Conservation (phyloP, 1,140 invertebrate species). For the Frieseomelitta varia region DNA sequence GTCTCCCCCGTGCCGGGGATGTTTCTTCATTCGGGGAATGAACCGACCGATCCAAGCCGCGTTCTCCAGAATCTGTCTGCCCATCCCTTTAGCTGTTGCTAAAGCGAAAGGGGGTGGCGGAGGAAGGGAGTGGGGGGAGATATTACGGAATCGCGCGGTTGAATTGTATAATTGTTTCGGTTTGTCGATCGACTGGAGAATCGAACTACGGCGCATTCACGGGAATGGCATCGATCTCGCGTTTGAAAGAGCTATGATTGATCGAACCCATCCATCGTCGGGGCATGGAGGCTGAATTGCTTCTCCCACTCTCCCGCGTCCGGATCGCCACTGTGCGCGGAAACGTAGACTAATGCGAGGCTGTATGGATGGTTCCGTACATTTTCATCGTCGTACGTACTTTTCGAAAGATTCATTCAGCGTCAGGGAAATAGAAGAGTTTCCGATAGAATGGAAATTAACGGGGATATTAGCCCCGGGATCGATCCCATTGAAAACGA, state of each 20-base stretch:
- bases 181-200: constrained; percentile 2
- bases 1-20: constrained; percentile 1
- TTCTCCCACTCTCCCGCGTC: not conserved
- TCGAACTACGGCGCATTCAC: not conserved
- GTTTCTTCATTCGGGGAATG: constrained; percentile 40
- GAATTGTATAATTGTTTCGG: constrained; percentile 22
- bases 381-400: not conserved
- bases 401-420: not conserved
- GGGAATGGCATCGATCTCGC: not conserved
- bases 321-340: constrained; percentile 2
- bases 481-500: too few species aligned
- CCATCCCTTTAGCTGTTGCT: too few species aligned
- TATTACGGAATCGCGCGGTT: constrained; percentile 3
- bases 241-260: constrained; percentile 27
- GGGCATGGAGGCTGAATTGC: constrained; percentile 5
- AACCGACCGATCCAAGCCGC: not conserved
- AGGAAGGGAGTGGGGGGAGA: too few species aligned
- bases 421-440: not conserved
- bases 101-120: too few species aligned
- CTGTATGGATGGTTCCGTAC: not conserved
- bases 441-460: not conserved
- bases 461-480: not conserved
- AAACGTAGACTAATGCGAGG: constrained; percentile 1
- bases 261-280: constrained; percentile 17
- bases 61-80: not conserved